Evolutionary conservation across 2,888 invertebrate species (phyloP), one percentile per base, ranked within the genome.

Genomic region (Pachliopta kotzebuea): DNA sequence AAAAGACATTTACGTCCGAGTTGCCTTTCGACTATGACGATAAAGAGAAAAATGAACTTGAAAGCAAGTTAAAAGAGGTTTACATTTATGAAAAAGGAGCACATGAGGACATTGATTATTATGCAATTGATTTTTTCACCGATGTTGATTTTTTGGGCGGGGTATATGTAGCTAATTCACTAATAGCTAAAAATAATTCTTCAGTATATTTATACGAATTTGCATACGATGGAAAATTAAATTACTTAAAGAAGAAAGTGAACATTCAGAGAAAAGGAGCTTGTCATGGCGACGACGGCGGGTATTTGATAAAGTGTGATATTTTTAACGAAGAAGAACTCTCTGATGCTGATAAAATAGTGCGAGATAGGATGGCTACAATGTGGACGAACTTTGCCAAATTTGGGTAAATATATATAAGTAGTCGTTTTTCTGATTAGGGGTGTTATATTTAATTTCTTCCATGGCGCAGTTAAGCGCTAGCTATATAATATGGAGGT

Each of bases 311-410:
- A 37, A 93, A 90, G 65, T 76, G 74, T 56, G 68, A 71, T 4
- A 70, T 77, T 26, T 70, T 89, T 2, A 74, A 73, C 0, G 75
- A 73, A 6, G 70, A 79, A 45, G 68, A 81, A 11, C 31, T 60
- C 45, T 75, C 78, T 20, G 76, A 80, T 23, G 78, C 76, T 6
- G 91, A 89, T 70, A 75, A 72, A 67, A 64, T 84, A 23, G 83
- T 93, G 11, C 81, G 90, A 8, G 78, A 88, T 26, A 83, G 85
- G 26, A 80, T 94, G 73, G 83, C 90, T n/a, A 77, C 84, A 23
- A 80, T 94, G 81, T 94, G 95, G 94, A 92, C 94, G 0, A 94
- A 94, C 72, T 95, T 95, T 76, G 94, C 94, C 0, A 93, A 92
- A 74, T 80, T 78, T 72, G 90, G 93, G 86, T 93, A 76, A 80